These are phyloP conservation scores for Hipparchia sbordonii DNA, from an alignment of 2,888 invertebrate genomes.

Conservation along the genomic window DNA sequence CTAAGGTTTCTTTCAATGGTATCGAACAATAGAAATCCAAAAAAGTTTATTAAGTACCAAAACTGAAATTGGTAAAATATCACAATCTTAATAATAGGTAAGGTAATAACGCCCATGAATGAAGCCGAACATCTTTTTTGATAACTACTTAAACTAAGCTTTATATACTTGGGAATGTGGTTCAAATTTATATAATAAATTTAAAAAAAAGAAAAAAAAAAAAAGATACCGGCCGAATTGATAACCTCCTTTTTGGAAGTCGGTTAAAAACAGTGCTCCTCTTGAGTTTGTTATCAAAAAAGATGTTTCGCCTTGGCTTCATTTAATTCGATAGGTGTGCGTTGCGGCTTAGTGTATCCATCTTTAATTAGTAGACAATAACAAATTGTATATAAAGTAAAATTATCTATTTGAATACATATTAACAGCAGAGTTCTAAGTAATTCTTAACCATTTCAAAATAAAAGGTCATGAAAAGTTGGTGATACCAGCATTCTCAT, in stretches of 20 bases:
- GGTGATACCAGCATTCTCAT: constrained; percentile 11
- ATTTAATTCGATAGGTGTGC: too few relatives aligned
- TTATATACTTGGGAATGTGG: too few relatives aligned
- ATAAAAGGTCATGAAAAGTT: constrained; percentile 44
- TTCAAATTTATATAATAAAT: too few relatives aligned
- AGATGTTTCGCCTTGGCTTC: too few relatives aligned
- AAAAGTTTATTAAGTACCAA: not conserved
- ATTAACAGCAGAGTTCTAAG: constrained; percentile 26
- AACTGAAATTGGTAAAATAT: constrained; percentile 2
- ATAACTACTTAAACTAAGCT: too few relatives aligned
- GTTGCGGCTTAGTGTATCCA: constrained; percentile 10
- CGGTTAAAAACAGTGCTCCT: too few relatives aligned
- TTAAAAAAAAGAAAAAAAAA: too few relatives aligned
- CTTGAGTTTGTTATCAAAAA: too few relatives aligned
- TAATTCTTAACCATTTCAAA: constrained; percentile 24
- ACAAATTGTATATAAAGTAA: constrained; percentile 39
- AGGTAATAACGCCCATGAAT: not conserved
- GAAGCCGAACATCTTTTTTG: too few relatives aligned
- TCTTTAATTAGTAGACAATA: constrained; percentile 44
- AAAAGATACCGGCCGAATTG: too few relatives aligned
- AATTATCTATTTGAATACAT: constrained; percentile 35
- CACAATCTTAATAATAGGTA: not conserved
- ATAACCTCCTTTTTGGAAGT: too few relatives aligned
- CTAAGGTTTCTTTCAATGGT: not conserved
- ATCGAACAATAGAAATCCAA: too few relatives aligned